Base-by-base conservation (phyloP, 2,888 invertebrate genomes). In the Uropetala carovei region DNA sequence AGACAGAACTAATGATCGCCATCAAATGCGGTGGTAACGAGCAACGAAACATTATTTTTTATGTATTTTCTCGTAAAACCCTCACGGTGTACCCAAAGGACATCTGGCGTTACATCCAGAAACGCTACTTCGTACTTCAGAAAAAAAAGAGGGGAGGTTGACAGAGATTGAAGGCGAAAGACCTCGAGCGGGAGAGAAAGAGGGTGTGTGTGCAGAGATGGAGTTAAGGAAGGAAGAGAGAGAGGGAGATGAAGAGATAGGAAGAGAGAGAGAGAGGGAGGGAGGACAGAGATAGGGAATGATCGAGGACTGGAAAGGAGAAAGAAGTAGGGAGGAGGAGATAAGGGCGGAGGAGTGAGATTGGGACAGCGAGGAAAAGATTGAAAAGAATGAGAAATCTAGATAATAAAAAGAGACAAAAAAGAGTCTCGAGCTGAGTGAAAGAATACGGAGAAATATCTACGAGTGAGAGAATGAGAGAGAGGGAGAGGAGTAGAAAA, bases 361-460 rank as follows among this genome's bases (percentile, higher is more conserved):
- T n/a, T n/a, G 68, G n/a, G 68, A 68, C 68, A 68, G n/a, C 22
- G 18, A 75, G 27, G 75, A 75, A 27, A 75, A 75, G 75, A 75
- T 75, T 75, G 75, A 75, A 75, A n/a, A 75, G 75, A 75, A 75
- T 75, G 75, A 75, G 75, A 27, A 75, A 75, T 75, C 75, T 75
- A 75, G 75, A 75, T 75, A 75, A 75, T 75, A 75, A 75, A 75
- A 75, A 27, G 75, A 75, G 75, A 75, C 75, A 75, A 75, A 75
- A 75, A 75, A 75, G 75, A 75, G 75, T 75, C 75, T 75, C 22
- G 22, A 27, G 75, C 75, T 27, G 75, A 68, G 68, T 68, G 68
- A 75, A 75, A 75, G 75, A 75, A 75, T 75, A 75, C 75, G 27
- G 27, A 11, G 75, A 27, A 75, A 75, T 27, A 75, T 75, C 22